Percentiles rank a stretch among this genome's conserved stretches.
phyloP scores from a whole-genome alignment of 2,113 vertebrate genomes.

The Eulacestoma nigropectus region DNA sequence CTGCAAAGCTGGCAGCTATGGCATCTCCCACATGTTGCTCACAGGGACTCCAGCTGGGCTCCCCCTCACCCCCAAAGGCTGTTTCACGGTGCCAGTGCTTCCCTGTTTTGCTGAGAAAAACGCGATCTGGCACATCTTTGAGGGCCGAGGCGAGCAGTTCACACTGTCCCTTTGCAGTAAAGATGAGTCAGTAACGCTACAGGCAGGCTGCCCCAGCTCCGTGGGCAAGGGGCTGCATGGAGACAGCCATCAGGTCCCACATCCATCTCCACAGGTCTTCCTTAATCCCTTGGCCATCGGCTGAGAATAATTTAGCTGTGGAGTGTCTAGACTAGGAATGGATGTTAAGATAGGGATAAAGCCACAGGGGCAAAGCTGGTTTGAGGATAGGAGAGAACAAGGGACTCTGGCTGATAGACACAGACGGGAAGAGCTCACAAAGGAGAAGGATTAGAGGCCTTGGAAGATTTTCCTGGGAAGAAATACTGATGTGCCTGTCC shows the following conservation, averaged over 20 bases:
- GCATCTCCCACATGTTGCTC: slow-evolving; percentile 6
- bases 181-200: rapidly evolving
- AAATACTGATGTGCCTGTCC: background rate
- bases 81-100: background rate
- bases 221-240: background rate
- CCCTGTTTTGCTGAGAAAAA: background rate
- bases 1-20: background rate
- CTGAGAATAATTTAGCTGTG: background rate
- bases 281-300: background rate
- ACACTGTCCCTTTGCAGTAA: background rate
- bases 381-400: background rate
- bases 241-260: background rate
- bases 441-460: background rate
- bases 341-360: background rate
- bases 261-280: background rate
- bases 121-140: rapidly evolving
- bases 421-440: background rate
- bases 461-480: background rate
- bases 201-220: background rate
- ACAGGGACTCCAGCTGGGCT: background rate
- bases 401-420: background rate
- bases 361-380: background rate
- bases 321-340: background rate
- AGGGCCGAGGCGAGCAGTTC: background rate
- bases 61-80: background rate